phyloP scores from a whole-genome alignment of 1,140 invertebrate genomes.

The Microvelia longipes region DNA sequence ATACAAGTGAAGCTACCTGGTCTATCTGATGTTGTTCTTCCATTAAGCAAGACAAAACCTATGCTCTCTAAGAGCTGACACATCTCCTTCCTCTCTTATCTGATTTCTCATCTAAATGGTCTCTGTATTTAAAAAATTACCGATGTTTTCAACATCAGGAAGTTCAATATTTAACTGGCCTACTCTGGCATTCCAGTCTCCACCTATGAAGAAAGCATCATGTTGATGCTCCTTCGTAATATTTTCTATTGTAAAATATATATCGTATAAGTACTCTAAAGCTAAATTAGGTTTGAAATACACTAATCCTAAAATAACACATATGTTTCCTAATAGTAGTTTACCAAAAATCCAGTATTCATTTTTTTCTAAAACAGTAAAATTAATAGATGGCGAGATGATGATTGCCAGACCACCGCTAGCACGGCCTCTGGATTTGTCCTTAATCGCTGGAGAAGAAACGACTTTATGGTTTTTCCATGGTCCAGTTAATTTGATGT shows the following conservation, averaged over 20 bases:
- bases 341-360: neutral
- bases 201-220: neutral
- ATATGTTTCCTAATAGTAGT: neutral
- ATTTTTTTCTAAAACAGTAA: neutral
- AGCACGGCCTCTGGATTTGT: neutral
- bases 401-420: neutral
- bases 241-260: neutral
- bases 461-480: neutral
- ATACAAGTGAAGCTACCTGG: neutral
- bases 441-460: neutral
- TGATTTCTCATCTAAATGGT: neutral
- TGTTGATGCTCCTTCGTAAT: neutral
- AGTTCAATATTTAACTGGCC: neutral
- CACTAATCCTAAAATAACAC: neutral
- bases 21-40: neutral
- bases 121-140: neutral
- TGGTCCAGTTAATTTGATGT: neutral
- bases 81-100: neutral
- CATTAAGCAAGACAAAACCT: neutral
- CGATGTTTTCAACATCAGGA: neutral
- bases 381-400: neutral
- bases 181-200: neutral
- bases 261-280: neutral
- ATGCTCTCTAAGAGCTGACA: neutral
- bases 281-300: neutral